A percentile compares a stretch with the other conserved stretches of the same genome.
Evolutionary conservation across 1,140 invertebrate genomes (phyloP).

Genomic region (Drosophila orena): DNA sequence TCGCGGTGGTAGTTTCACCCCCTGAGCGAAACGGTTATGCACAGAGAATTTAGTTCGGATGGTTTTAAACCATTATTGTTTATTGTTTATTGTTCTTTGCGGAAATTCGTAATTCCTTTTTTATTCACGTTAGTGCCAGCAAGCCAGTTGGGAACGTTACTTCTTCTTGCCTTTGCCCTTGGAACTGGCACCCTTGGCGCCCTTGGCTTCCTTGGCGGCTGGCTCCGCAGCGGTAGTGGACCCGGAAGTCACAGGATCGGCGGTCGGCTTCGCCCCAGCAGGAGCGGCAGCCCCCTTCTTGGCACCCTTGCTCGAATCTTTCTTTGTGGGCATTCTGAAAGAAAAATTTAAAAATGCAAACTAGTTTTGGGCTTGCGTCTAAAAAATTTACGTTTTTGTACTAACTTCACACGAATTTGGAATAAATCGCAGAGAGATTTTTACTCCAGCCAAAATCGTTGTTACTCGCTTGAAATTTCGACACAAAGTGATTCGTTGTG

Average conservation of each 20-base stretch:
- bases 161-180: conserved; percentile 44
- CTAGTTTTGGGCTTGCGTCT: not conserved
- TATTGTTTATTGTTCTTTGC: too few relatives aligned
- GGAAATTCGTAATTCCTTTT: too few relatives aligned
- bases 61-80: conserved; percentile 14
- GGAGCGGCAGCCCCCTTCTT: conserved; percentile 17
- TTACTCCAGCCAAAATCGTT: not conserved
- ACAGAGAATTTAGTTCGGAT: not conserved
- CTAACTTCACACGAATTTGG: conserved; percentile 14
- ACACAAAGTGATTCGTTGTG: not conserved
- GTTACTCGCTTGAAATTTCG: conserved; percentile 2
- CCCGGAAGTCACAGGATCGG: not conserved
- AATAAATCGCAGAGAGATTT: conserved; percentile 3
- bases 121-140: too few relatives aligned
- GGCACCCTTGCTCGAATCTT: conserved; percentile 14
- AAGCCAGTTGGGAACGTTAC: conserved; percentile 3
- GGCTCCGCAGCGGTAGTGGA: not conserved
- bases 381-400: too few relatives aligned
- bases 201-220: conserved; percentile 17
- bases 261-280: not conserved
- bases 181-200: too few relatives aligned
- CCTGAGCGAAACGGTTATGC: conserved; percentile 25
- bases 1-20: not conserved
- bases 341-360: not conserved
- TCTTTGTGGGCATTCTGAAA: conserved; percentile 35